Evolutionary conservation across 1,140 invertebrate genomes (phyloP), one percentile per base, ranked within the genome.

Genomic region (Zaprionus vittiger): DNA sequence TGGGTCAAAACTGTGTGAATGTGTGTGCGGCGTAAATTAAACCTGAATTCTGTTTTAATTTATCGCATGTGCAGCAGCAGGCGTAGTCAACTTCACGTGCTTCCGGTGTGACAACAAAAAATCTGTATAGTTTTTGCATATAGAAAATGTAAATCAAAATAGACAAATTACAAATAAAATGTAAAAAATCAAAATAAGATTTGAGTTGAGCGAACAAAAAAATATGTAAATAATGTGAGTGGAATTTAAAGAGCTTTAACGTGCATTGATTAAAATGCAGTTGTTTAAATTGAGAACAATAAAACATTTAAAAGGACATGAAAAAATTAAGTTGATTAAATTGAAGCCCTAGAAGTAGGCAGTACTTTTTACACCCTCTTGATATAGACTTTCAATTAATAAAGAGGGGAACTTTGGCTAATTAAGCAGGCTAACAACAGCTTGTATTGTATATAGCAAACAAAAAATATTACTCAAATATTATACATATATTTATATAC

Each of bases 1-100:
- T 73, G 47, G 52, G 64, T 66, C 64, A 66, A 44, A 56, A 66
- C 28, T 28, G 63, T 22, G 64, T 65, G 31, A 28, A 26, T 55
- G 22, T 49, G 49, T 24, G 47, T 31, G 31, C 2, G 9, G 14
- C 37, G 49, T 34, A 56, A 54, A 28, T 66, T 38, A 24, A 66
- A 31, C 54, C 38, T 56, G 37, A 56, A 44, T 66, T 56, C 22
- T 15, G 47, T 17, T 37, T n/a, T 31, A 64, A 24, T 49, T 55
- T 66, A 37, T 24, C 41, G 34, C 15, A 34, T 31, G 38, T 57
- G 26, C 55, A 12, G 15, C 22, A 22, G 22, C 60, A 12, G 9
- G 24, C 38, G 22, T 41, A 62, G 60, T 24, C 60, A 62, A 62
- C 60, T 62, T 62, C 41, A 52, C 20, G 47, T 24, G 47, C 47